Evolutionary conservation across 2,113 vertebrate genomes (phyloP).

Genomic region (Dasyprocta punctata): DNA sequence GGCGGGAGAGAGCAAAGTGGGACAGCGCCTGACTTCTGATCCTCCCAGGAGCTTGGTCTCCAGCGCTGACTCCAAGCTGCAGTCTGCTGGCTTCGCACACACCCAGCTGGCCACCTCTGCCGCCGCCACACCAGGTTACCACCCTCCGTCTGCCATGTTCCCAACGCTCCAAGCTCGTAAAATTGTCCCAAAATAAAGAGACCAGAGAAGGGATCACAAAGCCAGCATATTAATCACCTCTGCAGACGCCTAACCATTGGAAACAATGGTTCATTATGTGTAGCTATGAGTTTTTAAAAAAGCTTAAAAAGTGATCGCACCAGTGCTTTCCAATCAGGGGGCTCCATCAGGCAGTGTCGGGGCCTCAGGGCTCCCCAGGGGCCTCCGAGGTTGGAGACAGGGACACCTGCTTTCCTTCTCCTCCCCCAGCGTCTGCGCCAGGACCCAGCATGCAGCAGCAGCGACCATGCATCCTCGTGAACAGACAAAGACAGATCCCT

Average conservation of each 20-base stretch:
- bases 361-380: not conserved
- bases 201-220: not conserved
- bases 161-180: not conserved
- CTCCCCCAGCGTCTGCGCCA: rapidly evolving
- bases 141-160: rapidly evolving
- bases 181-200: rapidly evolving
- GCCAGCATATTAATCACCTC: rapidly evolving
- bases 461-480: rapidly evolving
- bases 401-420: not conserved
- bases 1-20: rapidly evolving
- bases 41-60: not conserved
- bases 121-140: rapidly evolving
- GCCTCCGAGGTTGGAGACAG: not conserved
- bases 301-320: too few species aligned
- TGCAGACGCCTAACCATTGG: rapidly evolving
- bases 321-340: not conserved
- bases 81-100: rapidly evolving
- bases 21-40: rapidly evolving
- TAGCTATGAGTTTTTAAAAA: not conserved
- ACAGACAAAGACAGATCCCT: rapidly evolving
- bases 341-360: rapidly evolving
- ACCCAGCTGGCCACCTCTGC: rapidly evolving
- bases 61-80: rapidly evolving
- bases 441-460: rapidly evolving
- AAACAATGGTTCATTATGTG: rapidly evolving